Evolutionary conservation across 2,797 vertebrate genomes (phyloP).

Genomic region (Dicrostonyx torquatus): DNA sequence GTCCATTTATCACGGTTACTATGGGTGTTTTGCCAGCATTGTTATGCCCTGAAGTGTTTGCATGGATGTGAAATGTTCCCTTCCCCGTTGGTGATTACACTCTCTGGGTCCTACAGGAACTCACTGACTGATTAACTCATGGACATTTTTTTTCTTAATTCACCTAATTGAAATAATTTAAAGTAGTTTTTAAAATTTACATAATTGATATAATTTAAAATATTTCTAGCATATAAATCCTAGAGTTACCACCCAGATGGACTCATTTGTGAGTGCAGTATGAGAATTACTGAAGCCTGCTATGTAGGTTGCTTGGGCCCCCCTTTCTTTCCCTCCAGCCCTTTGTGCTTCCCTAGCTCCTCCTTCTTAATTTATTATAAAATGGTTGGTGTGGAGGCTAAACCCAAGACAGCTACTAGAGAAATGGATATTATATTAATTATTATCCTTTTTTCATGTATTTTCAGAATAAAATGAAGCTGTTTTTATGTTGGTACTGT

Average conservation of each 20-base stretch:
- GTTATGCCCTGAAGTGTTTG: background rate
- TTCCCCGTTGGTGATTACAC: background rate
- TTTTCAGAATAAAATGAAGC: slow-evolving; percentile 25
- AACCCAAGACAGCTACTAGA: background rate
- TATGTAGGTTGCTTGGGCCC: too few relatives aligned
- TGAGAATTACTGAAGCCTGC: background rate
- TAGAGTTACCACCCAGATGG: slow-evolving; percentile 1
- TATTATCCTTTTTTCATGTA: background rate
- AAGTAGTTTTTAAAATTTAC: background rate
- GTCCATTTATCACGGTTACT: background rate
- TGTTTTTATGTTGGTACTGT: background rate
- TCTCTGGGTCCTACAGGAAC: background rate
- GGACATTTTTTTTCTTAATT: background rate
- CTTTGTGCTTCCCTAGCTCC: background rate
- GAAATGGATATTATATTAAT: background rate
- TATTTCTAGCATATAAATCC: background rate
- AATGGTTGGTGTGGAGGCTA: background rate
- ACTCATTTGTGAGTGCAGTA: background rate
- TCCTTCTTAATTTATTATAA: background rate
- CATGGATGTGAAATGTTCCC: background rate
- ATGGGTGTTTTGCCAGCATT: background rate
- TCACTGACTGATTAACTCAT: background rate
- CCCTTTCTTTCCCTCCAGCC: background rate
- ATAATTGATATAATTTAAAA: background rate
- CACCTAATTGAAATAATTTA: background rate